A percentile compares a stretch with the other conserved stretches of the same genome.
Conservation (phyloP, 2,113 vertebrate species). For the Hemichromis elongatus region DNA sequence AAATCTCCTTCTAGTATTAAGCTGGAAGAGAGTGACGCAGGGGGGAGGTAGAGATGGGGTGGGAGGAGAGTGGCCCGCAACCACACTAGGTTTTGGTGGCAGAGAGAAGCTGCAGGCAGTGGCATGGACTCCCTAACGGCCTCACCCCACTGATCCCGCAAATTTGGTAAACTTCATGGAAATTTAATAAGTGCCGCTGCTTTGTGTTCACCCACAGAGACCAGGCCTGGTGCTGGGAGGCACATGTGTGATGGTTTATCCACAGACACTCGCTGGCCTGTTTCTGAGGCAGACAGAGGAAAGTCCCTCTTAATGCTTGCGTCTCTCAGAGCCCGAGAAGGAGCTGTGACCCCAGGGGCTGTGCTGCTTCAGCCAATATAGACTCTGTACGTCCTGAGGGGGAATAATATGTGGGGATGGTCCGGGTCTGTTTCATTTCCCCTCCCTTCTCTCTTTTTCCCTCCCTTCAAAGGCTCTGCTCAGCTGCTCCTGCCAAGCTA, state of each 20-base stretch:
- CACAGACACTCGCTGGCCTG: constrained; percentile 50
- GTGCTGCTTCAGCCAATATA: constrained; percentile 70
- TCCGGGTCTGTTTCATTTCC: constrained; percentile 68
- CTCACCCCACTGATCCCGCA: constrained; percentile 69
- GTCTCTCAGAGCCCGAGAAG: constrained; percentile 57
- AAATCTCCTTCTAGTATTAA: constrained; percentile 75
- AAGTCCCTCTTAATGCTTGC: constrained; percentile 61
- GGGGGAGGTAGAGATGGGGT: constrained; percentile 2
- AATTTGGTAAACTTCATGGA: constrained; percentile 80
- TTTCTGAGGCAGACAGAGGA: constrained; percentile 57
- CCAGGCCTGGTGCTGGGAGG: constrained; percentile 65
- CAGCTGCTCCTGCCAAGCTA: constrained; percentile 73
- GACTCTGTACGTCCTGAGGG: constrained; percentile 72
- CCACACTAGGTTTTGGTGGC: constrained; percentile 35
- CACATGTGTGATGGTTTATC: constrained; percentile 71
- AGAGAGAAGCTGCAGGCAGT: constrained; percentile 63
- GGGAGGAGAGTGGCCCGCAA: constrained; percentile 48
- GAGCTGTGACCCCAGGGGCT: constrained; percentile 67
- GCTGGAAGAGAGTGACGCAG: constrained; percentile 46
- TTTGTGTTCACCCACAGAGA: constrained; percentile 75
- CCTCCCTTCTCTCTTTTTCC: constrained; percentile 52
- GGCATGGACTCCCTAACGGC: constrained; percentile 58
- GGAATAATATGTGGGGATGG: constrained; percentile 72
- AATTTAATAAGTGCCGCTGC: constrained; percentile 76
- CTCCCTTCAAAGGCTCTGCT: constrained; percentile 72